phyloP scores from a whole-genome alignment of 2,797 vertebrate species.

The Halcyon smyrnensis region DNA sequence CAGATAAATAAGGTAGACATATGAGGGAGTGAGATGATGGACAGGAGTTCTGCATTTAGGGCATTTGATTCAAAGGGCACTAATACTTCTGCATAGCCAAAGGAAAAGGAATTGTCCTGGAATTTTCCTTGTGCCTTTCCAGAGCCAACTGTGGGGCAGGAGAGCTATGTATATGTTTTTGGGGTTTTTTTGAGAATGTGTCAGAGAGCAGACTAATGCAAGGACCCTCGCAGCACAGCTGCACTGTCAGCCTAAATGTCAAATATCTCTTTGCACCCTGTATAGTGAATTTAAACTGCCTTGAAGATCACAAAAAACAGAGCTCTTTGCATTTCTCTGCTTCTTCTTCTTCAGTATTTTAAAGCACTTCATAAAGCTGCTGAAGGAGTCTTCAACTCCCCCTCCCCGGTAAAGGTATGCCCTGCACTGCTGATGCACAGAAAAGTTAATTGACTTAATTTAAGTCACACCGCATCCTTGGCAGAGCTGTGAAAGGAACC shows the following conservation, averaged over 20 bases:
- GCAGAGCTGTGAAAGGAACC: slow-evolving; percentile 47
- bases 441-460: slow-evolving; percentile 23
- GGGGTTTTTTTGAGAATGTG: not conserved
- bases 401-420: not conserved
- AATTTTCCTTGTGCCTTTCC: not conserved
- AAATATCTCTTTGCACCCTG: not conserved
- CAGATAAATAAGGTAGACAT: not conserved
- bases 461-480: slow-evolving; percentile 40
- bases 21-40: rapidly evolving
- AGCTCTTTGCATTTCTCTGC: not conserved
- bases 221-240: not conserved
- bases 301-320: not conserved
- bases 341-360: not conserved
- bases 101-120: not conserved
- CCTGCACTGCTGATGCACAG: not conserved
- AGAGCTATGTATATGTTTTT: not conserved
- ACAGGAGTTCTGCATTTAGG: not conserved
- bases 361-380: not conserved
- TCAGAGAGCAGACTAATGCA: not conserved
- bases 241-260: not conserved
- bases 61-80: not conserved
- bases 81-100: not conserved
- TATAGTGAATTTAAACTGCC: not conserved
- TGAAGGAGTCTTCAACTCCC: not conserved
- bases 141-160: not conserved